These are phyloP conservation scores for Tetramorium parvispinum DNA, from an alignment of 1,140 invertebrate species.

Conservation along the genomic window DNA sequence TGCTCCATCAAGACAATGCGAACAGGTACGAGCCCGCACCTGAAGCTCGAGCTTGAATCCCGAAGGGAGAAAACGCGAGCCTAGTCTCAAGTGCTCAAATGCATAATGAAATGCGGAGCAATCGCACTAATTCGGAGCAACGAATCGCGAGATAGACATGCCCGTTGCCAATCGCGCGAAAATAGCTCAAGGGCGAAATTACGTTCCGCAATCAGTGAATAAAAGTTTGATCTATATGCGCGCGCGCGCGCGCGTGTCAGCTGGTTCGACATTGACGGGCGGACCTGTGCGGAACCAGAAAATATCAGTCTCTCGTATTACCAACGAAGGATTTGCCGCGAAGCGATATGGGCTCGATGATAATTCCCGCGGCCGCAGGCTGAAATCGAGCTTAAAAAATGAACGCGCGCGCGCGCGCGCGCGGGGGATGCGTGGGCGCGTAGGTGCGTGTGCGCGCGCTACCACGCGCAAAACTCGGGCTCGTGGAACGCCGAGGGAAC, in stretches of 20 bases:
- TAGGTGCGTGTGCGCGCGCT: neutral
- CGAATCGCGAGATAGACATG: neutral
- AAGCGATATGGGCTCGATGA: slow-evolving; percentile 24
- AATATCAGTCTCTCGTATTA: slow-evolving; percentile 58
- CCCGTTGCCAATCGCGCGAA: slow-evolving; percentile 44
- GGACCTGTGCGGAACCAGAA: slow-evolving; percentile 8
- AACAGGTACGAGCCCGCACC: slow-evolving; percentile 55
- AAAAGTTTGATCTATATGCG: slow-evolving; percentile 49
- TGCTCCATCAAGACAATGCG: neutral
- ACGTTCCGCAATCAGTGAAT: slow-evolving; percentile 50
- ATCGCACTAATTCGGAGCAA: neutral
- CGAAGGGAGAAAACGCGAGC: neutral
- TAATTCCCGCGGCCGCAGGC: slow-evolving; percentile 30
- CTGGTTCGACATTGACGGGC: slow-evolving; percentile 50
- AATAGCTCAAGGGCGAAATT: slow-evolving; percentile 55
- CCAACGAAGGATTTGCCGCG: slow-evolving; percentile 36
- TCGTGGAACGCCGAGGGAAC: neutral
- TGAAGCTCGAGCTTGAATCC: slow-evolving; percentile 41
- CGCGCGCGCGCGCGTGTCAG: slow-evolving; percentile 28
- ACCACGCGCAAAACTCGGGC: neutral
- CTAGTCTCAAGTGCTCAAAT: neutral
- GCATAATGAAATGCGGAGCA: neutral
- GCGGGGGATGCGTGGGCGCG: neutral
- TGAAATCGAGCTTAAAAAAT: slow-evolving; percentile 52
- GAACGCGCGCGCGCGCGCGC: neutral